phyloP scores from a whole-genome alignment of 2,888 invertebrate species.

The Cheilosia soror region DNA sequence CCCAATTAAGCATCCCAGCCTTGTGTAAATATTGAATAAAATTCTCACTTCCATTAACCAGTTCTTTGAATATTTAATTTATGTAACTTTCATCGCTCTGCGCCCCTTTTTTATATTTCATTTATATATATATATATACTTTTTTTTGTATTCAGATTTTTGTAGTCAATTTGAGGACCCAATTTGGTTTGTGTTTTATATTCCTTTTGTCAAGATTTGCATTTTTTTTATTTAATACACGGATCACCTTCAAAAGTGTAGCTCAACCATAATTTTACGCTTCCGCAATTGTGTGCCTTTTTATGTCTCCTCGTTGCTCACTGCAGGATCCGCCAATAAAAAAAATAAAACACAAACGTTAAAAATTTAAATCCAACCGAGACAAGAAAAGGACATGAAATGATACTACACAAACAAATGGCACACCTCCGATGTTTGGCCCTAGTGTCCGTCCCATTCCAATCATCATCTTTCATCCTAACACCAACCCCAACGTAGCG shows the following conservation, averaged over 20 bases:
- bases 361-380: conserved; percentile 54
- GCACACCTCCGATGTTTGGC: conserved; percentile 45
- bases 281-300: conserved; percentile 37
- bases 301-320: conserved; percentile 1
- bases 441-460: conserved; percentile 37
- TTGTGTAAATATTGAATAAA: too few relatives aligned
- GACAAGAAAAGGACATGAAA: conserved; percentile 18
- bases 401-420: conserved; percentile 22
- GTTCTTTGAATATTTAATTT: conserved; percentile 1
- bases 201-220: background rate
- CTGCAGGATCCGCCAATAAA: conserved; percentile 30
- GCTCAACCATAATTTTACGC: conserved; percentile 59
- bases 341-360: conserved; percentile 37
- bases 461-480: conserved; percentile 65
- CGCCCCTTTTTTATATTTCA: background rate
- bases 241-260: background rate
- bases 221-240: conserved; percentile 37
- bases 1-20: too few relatives aligned
- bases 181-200: conserved; percentile 24
- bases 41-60: background rate
- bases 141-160: conserved; percentile 33
- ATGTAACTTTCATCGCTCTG: conserved; percentile 4
- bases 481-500: conserved; percentile 53
- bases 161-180: conserved; percentile 34
- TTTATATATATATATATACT: background rate